Percentiles rank a stretch among this genome's conserved stretches.
Conservation (phyloP, 2,888 invertebrate species). For the Polydrusus pterygomalis region DNA sequence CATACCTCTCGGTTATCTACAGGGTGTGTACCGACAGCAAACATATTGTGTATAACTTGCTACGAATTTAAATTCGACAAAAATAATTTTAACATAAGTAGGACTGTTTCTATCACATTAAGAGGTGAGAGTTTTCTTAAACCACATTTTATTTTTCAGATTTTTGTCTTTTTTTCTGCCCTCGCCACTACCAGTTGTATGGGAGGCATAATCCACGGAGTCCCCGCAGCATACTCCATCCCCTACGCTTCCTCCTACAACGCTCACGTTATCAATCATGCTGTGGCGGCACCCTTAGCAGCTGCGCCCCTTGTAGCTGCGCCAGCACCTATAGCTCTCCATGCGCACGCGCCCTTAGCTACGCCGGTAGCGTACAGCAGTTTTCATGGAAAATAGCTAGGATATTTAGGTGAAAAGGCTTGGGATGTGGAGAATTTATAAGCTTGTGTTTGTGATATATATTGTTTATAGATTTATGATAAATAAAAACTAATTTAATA, state of each 20-base stretch:
- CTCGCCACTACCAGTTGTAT: conserved; percentile 57
- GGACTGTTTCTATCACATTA: too few relatives aligned
- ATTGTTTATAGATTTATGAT: too few relatives aligned
- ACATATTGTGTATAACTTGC: too few relatives aligned
- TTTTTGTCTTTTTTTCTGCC: conserved; percentile 47
- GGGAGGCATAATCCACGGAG: conserved; percentile 66
- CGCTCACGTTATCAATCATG: conserved; percentile 84
- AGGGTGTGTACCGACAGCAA: too few relatives aligned
- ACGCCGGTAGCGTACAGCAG: not conserved
- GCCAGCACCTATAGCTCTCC: conserved; percentile 60
- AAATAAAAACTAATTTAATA: too few relatives aligned
- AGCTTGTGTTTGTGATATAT: conserved; percentile 13
- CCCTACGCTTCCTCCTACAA: conserved; percentile 86
- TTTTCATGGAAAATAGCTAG: conserved; percentile 3
- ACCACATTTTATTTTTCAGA: conserved; percentile 22
- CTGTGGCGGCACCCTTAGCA: conserved; percentile 79
- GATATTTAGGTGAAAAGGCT: not conserved
- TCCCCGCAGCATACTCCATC: conserved; percentile 76
- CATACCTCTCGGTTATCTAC: too few relatives aligned
- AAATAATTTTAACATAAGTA: too few relatives aligned
- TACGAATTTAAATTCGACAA: too few relatives aligned
- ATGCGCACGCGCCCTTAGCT: conserved; percentile 42
- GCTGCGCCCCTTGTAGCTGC: conserved; percentile 68
- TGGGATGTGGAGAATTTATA: not conserved
- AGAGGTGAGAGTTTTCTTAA: too few relatives aligned